Percentiles rank a stretch among this genome's conserved stretches.
These are phyloP conservation scores for Pelecanoides urinatrix DNA, from an alignment of 2,113 vertebrate genomes.

Conservation along the genomic window DNA sequence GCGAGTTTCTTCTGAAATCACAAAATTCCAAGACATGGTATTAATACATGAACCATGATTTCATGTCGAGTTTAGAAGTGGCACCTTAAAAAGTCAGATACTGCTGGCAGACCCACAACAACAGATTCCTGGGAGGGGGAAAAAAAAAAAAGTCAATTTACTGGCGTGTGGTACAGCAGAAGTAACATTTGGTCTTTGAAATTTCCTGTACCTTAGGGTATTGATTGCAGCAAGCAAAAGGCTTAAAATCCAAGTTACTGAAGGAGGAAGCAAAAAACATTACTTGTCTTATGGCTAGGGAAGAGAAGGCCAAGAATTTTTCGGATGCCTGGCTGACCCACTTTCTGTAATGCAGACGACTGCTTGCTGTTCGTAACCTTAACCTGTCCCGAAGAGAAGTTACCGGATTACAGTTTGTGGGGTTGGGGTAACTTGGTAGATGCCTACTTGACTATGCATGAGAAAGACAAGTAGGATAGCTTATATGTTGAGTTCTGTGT, in stretches of 20 bases:
- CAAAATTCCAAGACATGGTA: not conserved
- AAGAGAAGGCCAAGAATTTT: not conserved
- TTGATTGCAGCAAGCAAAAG: not conserved
- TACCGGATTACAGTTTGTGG: not conserved
- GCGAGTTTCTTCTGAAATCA: not conserved
- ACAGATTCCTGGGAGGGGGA: not conserved
- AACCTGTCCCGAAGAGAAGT: not conserved
- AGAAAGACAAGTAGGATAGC: not conserved
- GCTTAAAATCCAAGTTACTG: not conserved
- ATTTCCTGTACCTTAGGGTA: not conserved
- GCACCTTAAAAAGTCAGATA: not conserved
- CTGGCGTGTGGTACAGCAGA: not conserved
- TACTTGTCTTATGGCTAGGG: not conserved
- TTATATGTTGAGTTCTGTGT: not conserved
- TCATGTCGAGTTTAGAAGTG: not conserved
- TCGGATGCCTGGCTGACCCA: not conserved
- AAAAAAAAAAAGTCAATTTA: not conserved
- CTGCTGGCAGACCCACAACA: not conserved
- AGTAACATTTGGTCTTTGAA: not conserved
- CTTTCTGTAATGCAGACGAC: not conserved
- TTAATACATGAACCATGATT: not conserved
- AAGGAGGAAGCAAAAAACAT: not conserved
- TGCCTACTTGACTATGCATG: not conserved
- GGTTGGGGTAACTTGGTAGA: not conserved
- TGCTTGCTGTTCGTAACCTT: not conserved